A percentile compares a stretch with the other conserved stretches of the same genome.
Conservation (phyloP, 2,113 vertebrate genomes). For the Spea multiplicata region DNA sequence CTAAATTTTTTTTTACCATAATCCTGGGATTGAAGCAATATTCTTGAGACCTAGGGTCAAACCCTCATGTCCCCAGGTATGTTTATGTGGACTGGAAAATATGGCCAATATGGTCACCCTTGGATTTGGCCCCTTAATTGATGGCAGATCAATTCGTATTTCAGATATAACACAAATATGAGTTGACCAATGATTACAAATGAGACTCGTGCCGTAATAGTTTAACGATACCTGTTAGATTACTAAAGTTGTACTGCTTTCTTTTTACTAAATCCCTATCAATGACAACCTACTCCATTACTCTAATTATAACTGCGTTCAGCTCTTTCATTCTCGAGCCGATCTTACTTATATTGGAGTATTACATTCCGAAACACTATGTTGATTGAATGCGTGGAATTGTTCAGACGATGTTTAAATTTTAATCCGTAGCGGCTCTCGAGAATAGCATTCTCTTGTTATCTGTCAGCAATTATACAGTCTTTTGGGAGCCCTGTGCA, state of each 20-base stretch:
- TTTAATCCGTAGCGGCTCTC: slow-evolving; percentile 64
- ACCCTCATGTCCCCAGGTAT: no score
- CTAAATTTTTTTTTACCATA: no score
- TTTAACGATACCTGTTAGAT: neutral
- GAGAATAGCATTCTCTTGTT: slow-evolving; percentile 53
- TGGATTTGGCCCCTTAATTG: no score
- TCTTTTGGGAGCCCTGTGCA: slow-evolving; percentile 60
- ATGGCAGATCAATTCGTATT: no score
- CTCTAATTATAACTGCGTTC: slow-evolving; percentile 33
- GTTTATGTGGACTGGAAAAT: no score
- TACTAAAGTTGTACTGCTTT: slow-evolving; percentile 23
- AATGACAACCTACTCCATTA: neutral
- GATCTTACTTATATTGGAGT: slow-evolving; percentile 40
- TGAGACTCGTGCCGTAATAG: no score
- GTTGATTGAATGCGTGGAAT: slow-evolving; percentile 48
- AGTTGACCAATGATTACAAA: no score
- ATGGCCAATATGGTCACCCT: no score
- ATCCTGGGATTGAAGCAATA: no score
- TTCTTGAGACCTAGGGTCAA: no score
- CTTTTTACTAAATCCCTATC: slow-evolving; percentile 21
- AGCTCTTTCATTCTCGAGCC: slow-evolving; percentile 22
- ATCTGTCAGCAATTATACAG: slow-evolving; percentile 63
- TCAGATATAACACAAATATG: no score
- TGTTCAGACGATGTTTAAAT: slow-evolving; percentile 58
- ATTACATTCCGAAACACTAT: slow-evolving; percentile 40